Conservation (phyloP, 2,113 vertebrate species). For the Calyptommatus sinebrachiatus region DNA sequence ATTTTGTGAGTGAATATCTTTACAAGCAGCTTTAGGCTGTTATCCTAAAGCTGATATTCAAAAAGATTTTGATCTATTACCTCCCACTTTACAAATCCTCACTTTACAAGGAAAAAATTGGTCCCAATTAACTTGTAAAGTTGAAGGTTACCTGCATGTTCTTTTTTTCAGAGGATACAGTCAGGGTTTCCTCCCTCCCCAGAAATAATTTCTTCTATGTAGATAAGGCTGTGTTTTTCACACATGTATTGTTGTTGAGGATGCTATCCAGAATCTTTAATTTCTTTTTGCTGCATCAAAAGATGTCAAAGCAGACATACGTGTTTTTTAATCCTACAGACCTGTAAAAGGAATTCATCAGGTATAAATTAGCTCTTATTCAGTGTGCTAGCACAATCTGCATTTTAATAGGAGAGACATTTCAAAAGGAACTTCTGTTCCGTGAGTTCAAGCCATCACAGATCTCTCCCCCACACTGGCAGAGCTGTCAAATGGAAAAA, state of each 20-base stretch:
- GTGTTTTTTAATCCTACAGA: background rate
- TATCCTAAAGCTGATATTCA: too few species aligned
- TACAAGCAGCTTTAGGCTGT: too few species aligned
- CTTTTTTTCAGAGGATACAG: background rate
- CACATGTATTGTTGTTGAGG: background rate
- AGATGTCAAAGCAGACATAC: background rate
- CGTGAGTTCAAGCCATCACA: constrained; percentile 68
- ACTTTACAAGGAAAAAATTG: too few species aligned
- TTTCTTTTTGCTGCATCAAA: background rate
- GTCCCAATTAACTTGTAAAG: too few species aligned
- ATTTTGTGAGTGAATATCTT: too few species aligned
- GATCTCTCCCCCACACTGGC: constrained; percentile 57
- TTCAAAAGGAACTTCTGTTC: constrained; percentile 62
- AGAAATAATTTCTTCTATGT: background rate
- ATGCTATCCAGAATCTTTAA: too few species aligned
- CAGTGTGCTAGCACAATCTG: constrained; percentile 58
- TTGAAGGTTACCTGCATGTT: too few species aligned
- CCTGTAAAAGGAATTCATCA: background rate
- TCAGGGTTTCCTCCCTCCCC: background rate
- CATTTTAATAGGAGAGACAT: constrained; percentile 51
- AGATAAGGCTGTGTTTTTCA: too few species aligned
- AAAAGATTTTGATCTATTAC: too few species aligned
- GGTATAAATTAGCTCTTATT: constrained; percentile 41
- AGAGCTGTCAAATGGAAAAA: constrained; percentile 65
- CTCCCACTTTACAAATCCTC: too few species aligned